Evolutionary conservation across 2,113 vertebrate species (phyloP), one percentile per base, ranked within the genome.

Genomic region (Pangasianodon gigas): DNA sequence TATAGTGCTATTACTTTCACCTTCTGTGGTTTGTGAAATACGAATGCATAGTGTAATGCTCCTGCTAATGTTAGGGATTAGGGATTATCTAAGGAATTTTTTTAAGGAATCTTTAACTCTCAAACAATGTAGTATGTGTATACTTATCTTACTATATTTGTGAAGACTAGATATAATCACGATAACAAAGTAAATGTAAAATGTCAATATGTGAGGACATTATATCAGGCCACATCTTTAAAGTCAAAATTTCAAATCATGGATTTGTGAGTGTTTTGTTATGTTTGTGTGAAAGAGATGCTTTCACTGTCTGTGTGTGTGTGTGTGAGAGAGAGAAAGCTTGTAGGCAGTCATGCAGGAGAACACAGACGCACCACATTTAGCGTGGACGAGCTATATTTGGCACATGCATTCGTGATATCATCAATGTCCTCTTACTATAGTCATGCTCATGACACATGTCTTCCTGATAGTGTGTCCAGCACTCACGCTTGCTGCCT

Each of bases 221-320:
- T 14, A 29, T 6, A 51, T 80, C 13, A 80, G 26, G 46, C 1
- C 19, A 75, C 7, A 9, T 1, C 3, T 24, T 21, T 77, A 46
- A 77, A 11, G 46, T 77, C 21, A 71, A 16, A 71, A 37, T 6
- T 0, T 14, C 10, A 69, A 75, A 3, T 75, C 37, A 9, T 41
- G 14, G 37, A 7, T 74, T 41, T 37, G 32, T 74, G 37, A 6
- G 7, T 21, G 67, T 26, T 77, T 46, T 77, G 74, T 26, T 3
- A 21, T 77, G 69, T 41, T 13, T 74, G 69, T 87, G 37, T n/a
- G 62, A 37, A 41, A 4, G 67, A 9, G 81, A 60, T 90, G 77
- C 89, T 87, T 93, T 91, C 86, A 92, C 0, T 84, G 65, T 60
- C 48, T 74, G 8, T n/a, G 11, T 62, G 81, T 92, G 86, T 37